These are phyloP conservation scores for Pristis pectinata DNA, from an alignment of 2,797 vertebrate genomes.

Conservation along the genomic window DNA sequence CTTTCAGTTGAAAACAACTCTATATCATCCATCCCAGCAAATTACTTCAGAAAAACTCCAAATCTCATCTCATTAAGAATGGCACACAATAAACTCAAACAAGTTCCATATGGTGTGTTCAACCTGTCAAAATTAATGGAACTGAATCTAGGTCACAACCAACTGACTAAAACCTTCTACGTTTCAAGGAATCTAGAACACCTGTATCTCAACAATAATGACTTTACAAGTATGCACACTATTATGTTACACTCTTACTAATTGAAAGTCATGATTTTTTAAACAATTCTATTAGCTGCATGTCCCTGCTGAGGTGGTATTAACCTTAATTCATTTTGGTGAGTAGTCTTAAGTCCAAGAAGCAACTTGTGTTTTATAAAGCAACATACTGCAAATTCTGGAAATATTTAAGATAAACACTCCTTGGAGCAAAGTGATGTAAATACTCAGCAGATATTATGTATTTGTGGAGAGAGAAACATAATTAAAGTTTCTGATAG, in stretches of 20 bases:
- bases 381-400: no score
- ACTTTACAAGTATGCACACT: constrained; percentile 61
- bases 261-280: background rate
- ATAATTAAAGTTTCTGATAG: no score
- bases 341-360: background rate
- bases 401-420: no score
- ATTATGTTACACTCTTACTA: constrained; percentile 25
- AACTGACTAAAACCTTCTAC: constrained; percentile 62
- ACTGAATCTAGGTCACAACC: constrained; percentile 68
- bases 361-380: background rate
- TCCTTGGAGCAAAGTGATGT: no score
- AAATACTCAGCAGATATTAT: no score
- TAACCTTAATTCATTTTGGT: background rate
- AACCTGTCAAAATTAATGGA: constrained; percentile 64
- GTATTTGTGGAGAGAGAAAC: no score
- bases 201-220: constrained; percentile 66
- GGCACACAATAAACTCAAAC: constrained; percentile 62
- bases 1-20: constrained; percentile 73
- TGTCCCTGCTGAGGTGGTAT: background rate
- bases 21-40: constrained; percentile 63
- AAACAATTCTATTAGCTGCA: background rate
- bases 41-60: constrained; percentile 61
- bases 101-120: constrained; percentile 58
- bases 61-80: constrained; percentile 62
- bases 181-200: constrained; percentile 67